These are phyloP conservation scores for Phyllotreta striolata DNA, from an alignment of 2,888 invertebrate species.

Conservation along the genomic window DNA sequence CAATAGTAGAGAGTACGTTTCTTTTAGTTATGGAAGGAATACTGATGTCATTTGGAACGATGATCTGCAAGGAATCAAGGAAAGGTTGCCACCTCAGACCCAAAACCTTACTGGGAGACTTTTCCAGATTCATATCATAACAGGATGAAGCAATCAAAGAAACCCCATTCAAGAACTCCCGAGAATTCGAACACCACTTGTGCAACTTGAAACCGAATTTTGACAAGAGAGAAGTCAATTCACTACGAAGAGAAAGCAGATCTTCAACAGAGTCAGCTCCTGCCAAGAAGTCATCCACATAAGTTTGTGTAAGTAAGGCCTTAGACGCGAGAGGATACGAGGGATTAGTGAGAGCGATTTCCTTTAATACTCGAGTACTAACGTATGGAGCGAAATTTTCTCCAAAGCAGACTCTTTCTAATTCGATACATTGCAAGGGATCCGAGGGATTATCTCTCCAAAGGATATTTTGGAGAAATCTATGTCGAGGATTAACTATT, in stretches of 20 bases:
- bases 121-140: constrained; percentile 13
- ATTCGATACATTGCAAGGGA: constrained; percentile 23
- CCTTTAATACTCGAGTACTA: constrained; percentile 9
- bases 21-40: constrained; percentile 14
- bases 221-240: constrained; percentile 15
- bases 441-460: constrained; percentile 24
- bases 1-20: constrained; percentile 28
- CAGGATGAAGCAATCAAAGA: neutral
- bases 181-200: constrained; percentile 32
- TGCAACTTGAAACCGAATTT: constrained; percentile 25
- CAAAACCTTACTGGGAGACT: constrained; percentile 15
- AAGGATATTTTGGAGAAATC: constrained; percentile 28
- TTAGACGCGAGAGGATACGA: constrained; percentile 18
- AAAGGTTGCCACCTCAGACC: constrained; percentile 15
- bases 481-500: constrained; percentile 16
- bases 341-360: constrained; percentile 4
- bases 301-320: constrained; percentile 29
- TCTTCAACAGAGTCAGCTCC: constrained; percentile 23
- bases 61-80: constrained; percentile 9
- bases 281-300: constrained; percentile 34
- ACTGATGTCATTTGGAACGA: neutral
- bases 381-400: constrained; percentile 35
- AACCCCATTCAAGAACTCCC: too few species aligned
- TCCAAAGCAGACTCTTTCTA: constrained; percentile 25
- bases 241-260: constrained; percentile 3